Evolutionary conservation across 2,797 vertebrate genomes (phyloP).

Genomic region (Danio albolineatus): DNA sequence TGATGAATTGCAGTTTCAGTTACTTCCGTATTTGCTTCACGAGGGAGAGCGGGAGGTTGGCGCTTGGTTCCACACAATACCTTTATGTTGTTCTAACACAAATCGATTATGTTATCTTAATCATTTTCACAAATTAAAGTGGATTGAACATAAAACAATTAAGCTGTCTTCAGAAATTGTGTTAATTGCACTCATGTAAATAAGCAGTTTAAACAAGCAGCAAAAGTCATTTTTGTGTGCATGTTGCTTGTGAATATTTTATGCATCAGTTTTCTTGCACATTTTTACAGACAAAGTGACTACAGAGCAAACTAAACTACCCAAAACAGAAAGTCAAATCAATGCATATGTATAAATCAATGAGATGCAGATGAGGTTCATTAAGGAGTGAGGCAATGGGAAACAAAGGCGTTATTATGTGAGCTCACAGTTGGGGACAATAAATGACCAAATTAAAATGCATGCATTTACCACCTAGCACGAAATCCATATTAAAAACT

Average conservation of each 20-base stretch:
- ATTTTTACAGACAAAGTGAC: neutral
- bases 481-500: neutral
- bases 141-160: too few species aligned
- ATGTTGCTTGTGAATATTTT: neutral
- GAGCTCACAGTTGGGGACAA: conserved; percentile 23
- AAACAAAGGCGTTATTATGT: conserved; percentile 2
- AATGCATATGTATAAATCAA: conserved; percentile 13
- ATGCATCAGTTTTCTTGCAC: neutral
- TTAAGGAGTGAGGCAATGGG: conserved; percentile 5
- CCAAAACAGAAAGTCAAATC: neutral
- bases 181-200: too few species aligned
- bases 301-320: neutral
- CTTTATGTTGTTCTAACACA: too few species aligned
- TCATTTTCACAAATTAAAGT: too few species aligned
- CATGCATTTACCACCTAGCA: conserved; percentile 13
- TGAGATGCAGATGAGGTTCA: conserved; percentile 25
- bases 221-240: neutral
- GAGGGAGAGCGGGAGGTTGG: too few species aligned
- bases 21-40: too few species aligned
- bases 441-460: conserved; percentile 30
- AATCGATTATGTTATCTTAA: too few species aligned
- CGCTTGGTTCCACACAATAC: too few species aligned
- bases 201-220: too few species aligned
- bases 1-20: too few species aligned
- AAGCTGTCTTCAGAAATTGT: too few species aligned